Evolutionary conservation across 2,888 invertebrate genomes (phyloP).

Genomic region (Ecdyonurus torrentis): DNA sequence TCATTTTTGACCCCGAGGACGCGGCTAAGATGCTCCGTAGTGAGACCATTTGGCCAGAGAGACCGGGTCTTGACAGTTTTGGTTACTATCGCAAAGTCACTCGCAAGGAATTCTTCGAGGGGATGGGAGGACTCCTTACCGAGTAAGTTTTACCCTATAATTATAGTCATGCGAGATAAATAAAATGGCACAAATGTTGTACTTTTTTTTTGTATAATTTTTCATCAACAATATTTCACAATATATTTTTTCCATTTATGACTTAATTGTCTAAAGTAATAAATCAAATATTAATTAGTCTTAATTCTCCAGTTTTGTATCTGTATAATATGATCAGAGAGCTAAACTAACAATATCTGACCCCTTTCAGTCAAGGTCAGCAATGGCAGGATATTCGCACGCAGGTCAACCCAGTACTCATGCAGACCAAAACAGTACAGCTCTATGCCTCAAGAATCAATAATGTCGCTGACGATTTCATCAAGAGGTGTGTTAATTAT

Average conservation of each 20-base stretch:
- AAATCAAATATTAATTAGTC: too few species aligned
- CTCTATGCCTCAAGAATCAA: constrained; percentile 65
- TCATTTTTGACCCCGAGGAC: constrained; percentile 32
- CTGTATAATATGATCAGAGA: too few species aligned
- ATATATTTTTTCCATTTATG: too few species aligned
- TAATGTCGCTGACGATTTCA: constrained; percentile 57
- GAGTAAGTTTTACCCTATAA: constrained; percentile 4
- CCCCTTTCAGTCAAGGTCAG: not conserved
- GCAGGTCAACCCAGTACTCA: constrained; percentile 33
- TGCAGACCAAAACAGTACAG: constrained; percentile 42
- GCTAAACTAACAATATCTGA: too few species aligned
- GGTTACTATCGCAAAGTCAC: constrained; percentile 26
- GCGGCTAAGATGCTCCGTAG: constrained; percentile 28
- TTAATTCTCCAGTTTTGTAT: too few species aligned
- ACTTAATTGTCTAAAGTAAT: too few species aligned
- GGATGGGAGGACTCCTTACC: constrained; percentile 22
- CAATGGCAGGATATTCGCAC: not conserved
- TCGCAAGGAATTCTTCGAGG: constrained; percentile 25
- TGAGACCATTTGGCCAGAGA: constrained; percentile 28
- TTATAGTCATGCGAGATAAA: not conserved
- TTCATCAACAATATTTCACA: too few species aligned
- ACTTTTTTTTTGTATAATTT: too few species aligned
- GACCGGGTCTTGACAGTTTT: constrained; percentile 28
- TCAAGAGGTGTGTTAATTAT: too few species aligned
- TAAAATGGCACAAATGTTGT: not conserved